phyloP scores from a whole-genome alignment of 2,888 invertebrate genomes.

The Drosophila rubida region DNA sequence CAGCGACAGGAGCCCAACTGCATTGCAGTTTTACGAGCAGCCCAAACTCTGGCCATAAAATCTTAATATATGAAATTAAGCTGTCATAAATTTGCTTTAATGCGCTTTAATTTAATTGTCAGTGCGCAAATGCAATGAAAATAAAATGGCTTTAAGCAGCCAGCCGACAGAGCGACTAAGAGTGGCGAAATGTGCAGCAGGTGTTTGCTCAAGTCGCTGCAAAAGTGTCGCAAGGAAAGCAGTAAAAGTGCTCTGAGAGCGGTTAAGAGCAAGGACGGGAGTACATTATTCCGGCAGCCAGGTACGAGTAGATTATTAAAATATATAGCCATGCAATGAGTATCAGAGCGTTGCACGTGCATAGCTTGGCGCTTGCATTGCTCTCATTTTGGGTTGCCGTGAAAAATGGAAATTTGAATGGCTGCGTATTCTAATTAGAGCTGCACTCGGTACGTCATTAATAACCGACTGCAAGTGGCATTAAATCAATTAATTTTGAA shows the following conservation, averaged over 20 bases:
- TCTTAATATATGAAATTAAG: conserved; percentile 82
- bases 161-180: not conserved
- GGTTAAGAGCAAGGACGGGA: conserved; percentile 15
- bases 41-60: conserved; percentile 61
- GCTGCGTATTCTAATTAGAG: conserved; percentile 70
- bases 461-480: conserved; percentile 65
- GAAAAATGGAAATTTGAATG: conserved; percentile 63
- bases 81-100: conserved; percentile 81
- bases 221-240: conserved; percentile 50
- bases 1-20: conserved; percentile 31
- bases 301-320: conserved; percentile 64
- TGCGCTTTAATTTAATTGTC: conserved; percentile 82
- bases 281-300: conserved; percentile 47
- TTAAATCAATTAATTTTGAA: conserved; percentile 80
- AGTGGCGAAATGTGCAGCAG: conserved; percentile 43
- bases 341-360: conserved; percentile 30
- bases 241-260: conserved; percentile 40
- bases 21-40: conserved; percentile 54
- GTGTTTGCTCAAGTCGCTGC: conserved; percentile 44
- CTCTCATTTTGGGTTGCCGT: conserved; percentile 61
- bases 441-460: conserved; percentile 73
- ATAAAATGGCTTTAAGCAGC: conserved; percentile 56
- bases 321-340: too few relatives aligned
- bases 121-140: conserved; percentile 73
- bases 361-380: conserved; percentile 10